Conservation (phyloP, 2,113 vertebrate species). For the Lota lota region DNA sequence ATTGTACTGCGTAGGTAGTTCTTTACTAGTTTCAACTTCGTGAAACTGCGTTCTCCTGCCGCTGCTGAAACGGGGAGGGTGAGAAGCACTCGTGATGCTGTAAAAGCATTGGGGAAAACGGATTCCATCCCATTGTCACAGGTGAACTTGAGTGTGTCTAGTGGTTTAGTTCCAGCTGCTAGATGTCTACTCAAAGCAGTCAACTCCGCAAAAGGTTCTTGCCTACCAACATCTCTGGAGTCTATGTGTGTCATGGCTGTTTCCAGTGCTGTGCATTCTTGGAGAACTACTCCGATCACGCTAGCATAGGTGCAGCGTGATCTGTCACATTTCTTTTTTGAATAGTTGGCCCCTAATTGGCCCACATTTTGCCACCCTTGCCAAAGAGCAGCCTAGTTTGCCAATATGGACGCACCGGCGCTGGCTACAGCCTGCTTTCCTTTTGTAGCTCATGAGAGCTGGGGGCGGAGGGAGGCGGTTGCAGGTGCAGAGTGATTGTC, state of each 20-base stretch:
- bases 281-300: too few species aligned
- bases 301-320: too few species aligned
- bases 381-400: too few species aligned
- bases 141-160: constrained; percentile 1
- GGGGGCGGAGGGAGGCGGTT: too few species aligned
- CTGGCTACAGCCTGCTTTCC: too few species aligned
- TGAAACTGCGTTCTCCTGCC: constrained; percentile 6
- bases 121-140: constrained; percentile 6
- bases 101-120: constrained; percentile 1
- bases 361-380: too few species aligned
- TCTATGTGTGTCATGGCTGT: constrained; percentile 6
- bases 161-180: constrained; percentile 3
- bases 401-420: too few species aligned
- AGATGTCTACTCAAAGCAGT: constrained; percentile 11
- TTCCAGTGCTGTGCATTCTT: constrained; percentile 3
- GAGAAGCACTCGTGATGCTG: constrained; percentile 11
- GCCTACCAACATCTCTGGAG: constrained; percentile 7
- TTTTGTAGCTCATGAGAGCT: too few species aligned
- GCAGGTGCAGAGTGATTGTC: too few species aligned
- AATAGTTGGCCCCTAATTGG: too few species aligned
- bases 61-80: constrained; percentile 4
- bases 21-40: not conserved
- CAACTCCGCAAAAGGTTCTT: not conserved
- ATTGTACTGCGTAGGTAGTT: constrained; percentile 3
- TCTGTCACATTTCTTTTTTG: too few species aligned